phyloP scores from a whole-genome alignment of 2,888 invertebrate genomes.

The Pharmacophagus antenor region DNA sequence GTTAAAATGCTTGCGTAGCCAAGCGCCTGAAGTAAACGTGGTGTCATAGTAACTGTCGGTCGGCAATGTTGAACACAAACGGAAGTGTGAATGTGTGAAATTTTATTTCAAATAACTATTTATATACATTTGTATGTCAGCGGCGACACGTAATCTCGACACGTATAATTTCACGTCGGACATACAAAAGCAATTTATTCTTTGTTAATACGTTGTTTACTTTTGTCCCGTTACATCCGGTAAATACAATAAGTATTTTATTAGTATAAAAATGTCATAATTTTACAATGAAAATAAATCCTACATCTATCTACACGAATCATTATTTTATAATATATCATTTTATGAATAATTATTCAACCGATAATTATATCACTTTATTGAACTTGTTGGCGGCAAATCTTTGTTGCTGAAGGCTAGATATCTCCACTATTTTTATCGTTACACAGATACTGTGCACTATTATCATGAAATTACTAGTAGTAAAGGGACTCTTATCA shows the following conservation, averaged over 20 bases:
- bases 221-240: neutral
- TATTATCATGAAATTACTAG: too few relatives aligned
- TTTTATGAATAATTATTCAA: too few relatives aligned
- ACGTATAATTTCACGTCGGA: conserved; percentile 23
- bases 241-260: neutral
- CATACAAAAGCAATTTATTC: conserved; percentile 31
- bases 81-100: conserved; percentile 53
- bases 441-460: too few relatives aligned
- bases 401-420: too few relatives aligned
- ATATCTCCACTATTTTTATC: too few relatives aligned
- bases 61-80: conserved; percentile 10
- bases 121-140: conserved; percentile 29
- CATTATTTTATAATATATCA: neutral
- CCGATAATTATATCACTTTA: too few relatives aligned
- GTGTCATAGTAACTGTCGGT: conserved; percentile 24
- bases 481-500: too few relatives aligned
- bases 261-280: neutral
- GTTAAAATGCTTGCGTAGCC: conserved; percentile 6
- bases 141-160: conserved; percentile 32
- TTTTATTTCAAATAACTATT: conserved; percentile 37
- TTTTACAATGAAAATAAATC: neutral
- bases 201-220: conserved; percentile 34
- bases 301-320: neutral
- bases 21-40: conserved; percentile 5
- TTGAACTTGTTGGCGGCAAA: too few relatives aligned